Conservation (phyloP, 2,797 vertebrate genomes). For the Coracias cyanogaster region DNA sequence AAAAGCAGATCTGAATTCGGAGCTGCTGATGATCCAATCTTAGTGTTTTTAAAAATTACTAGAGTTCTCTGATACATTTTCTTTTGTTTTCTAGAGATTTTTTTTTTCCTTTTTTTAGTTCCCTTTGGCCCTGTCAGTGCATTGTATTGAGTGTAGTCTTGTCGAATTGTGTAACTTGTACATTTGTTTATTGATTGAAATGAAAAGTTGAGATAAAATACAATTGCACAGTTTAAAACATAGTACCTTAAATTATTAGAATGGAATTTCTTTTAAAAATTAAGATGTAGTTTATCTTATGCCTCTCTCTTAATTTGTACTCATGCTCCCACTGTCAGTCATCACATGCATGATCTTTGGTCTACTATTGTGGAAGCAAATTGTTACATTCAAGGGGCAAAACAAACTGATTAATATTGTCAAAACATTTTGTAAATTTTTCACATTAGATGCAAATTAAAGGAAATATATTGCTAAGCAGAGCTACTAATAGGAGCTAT, state of each 20-base stretch:
- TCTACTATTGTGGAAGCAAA: background rate
- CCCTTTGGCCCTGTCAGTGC: background rate
- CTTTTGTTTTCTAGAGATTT: background rate
- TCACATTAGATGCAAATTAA: constrained; percentile 70
- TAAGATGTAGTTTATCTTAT: background rate
- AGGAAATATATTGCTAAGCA: constrained; percentile 65
- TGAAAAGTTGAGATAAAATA: background rate
- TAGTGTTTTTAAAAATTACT: background rate
- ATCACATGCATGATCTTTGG: background rate
- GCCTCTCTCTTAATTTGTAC: background rate
- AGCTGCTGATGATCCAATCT: background rate
- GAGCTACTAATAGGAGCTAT: constrained; percentile 68
- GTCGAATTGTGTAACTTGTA: background rate
- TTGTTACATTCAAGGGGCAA: background rate
- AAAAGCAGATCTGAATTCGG: background rate
- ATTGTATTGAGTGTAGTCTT: background rate
- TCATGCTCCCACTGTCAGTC: background rate
- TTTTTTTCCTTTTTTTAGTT: background rate
- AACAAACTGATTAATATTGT: constrained; percentile 35
- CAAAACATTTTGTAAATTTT: constrained; percentile 74
- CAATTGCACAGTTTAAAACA: background rate
- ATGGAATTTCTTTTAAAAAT: background rate
- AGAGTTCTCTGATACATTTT: background rate
- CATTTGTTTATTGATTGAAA: background rate
- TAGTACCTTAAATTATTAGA: background rate